Percentiles rank a stretch among this genome's conserved stretches.
phyloP scores from a whole-genome alignment of 2,113 vertebrate species.

The Periophthalmus modestus region DNA sequence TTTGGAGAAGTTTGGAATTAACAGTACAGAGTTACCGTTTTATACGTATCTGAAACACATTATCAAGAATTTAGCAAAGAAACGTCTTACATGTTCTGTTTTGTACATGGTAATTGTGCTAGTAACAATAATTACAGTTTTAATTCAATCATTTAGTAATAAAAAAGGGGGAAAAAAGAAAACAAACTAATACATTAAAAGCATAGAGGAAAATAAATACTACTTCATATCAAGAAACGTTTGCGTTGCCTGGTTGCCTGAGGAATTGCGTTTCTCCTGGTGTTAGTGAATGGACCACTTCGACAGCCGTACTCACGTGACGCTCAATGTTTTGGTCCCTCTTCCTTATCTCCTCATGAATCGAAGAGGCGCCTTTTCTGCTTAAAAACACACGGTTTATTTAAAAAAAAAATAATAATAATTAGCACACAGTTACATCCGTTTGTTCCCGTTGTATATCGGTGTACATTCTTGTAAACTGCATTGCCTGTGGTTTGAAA shows the following conservation, averaged over 20 bases:
- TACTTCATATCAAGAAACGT: not conserved
- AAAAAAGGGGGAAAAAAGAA: not conserved
- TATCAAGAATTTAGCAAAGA: too few species aligned
- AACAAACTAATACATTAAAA: not conserved
- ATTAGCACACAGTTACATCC: too few species aligned
- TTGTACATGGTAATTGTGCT: not conserved
- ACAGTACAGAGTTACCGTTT: not conserved
- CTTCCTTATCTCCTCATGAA: not conserved
- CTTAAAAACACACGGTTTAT: not conserved
- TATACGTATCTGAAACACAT: too few species aligned
- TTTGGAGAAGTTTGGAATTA: not conserved
- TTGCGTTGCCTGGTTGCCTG: too few species aligned
- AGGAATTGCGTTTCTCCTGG: not conserved
- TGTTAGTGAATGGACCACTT: conserved; percentile 16
- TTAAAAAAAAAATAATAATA: too few species aligned
- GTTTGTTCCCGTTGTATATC: not conserved
- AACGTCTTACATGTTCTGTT: not conserved
- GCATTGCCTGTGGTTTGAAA: not conserved
- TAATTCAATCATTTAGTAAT: not conserved
- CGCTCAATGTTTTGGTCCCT: conserved; percentile 47
- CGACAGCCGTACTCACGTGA: conserved; percentile 32
- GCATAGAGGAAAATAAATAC: not conserved
- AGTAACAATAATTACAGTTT: not conserved
- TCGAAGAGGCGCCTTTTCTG: too few species aligned
- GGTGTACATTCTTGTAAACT: not conserved